phyloP scores from a whole-genome alignment of 2,113 vertebrate species.

The Trematocara macrostoma region DNA sequence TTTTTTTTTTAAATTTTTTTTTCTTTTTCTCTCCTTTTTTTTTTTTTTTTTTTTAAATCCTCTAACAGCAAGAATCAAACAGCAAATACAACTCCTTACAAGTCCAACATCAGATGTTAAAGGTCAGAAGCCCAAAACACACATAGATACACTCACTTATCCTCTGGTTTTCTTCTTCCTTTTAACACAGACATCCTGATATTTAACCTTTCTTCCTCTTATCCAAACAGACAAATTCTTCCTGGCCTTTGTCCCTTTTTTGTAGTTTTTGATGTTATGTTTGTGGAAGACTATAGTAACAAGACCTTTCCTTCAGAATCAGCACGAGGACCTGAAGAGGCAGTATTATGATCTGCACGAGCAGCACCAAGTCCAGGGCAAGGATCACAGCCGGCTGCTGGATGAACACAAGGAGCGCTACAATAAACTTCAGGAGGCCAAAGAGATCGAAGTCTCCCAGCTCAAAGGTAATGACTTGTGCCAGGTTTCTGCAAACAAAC shows the following conservation, averaged over 20 bases:
- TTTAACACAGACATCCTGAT: not conserved
- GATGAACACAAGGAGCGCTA: constrained; percentile 84
- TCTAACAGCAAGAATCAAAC: constrained; percentile 85
- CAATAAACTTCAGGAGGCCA: constrained; percentile 82
- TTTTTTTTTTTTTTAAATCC: not conserved
- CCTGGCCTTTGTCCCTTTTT: not conserved
- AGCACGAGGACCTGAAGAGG: constrained; percentile 92
- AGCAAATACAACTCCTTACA: constrained; percentile 84
- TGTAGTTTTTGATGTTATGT: not conserved
- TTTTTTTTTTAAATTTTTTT: too few species aligned
- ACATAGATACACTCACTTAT: not conserved
- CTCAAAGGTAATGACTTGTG: constrained; percentile 80
- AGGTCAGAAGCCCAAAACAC: constrained; percentile 58
- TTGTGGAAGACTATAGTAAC: not conserved
- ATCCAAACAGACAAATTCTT: not conserved
- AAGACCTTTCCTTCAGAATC: constrained; percentile 74
- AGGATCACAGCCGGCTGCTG: constrained; percentile 82
- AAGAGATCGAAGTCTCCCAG: constrained; percentile 84
- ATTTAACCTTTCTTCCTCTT: not conserved
- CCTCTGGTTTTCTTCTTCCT: not conserved
- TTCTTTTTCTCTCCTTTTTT: too few species aligned
- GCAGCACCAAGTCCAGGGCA: constrained; percentile 81
- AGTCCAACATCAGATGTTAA: constrained; percentile 94
- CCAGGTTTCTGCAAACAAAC: not conserved
- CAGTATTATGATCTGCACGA: constrained; percentile 87